A percentile compares a stretch with the other conserved stretches of the same genome.
Evolutionary conservation across 1,140 invertebrate species (phyloP).

Genomic region (Dinoponera quadriceps): DNA sequence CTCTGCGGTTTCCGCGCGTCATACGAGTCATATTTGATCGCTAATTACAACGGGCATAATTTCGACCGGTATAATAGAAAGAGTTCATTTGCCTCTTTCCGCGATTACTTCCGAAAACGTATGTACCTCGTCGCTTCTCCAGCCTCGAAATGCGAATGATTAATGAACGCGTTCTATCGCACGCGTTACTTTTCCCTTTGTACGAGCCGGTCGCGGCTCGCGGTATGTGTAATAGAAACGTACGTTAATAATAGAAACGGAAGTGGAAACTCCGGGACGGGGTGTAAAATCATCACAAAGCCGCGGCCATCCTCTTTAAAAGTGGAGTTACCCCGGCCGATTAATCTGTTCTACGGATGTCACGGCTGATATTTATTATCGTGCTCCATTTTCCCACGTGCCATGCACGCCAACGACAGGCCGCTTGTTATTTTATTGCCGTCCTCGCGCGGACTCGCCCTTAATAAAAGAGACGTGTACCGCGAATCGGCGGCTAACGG

Average conservation of each 20-base stretch:
- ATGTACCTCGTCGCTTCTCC: too few species aligned
- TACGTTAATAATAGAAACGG: conserved; percentile 20
- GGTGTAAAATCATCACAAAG: conserved; percentile 32
- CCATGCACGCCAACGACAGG: conserved; percentile 32
- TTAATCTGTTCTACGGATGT: conserved; percentile 56
- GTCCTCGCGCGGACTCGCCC: conserved; percentile 10
- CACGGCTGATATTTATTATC: conserved; percentile 56
- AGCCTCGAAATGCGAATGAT: neutral
- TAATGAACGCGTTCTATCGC: neutral
- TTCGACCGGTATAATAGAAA: too few species aligned
- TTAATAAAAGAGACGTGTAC: conserved; percentile 30
- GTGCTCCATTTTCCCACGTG: conserved; percentile 29
- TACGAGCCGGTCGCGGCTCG: neutral
- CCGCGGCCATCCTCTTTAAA: conserved; percentile 52
- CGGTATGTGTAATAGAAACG: conserved; percentile 9
- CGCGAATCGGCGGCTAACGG: conserved; percentile 1
- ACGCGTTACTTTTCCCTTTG: neutral
- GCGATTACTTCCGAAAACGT: too few species aligned
- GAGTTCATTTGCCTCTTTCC: too few species aligned
- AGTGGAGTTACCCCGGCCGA: conserved; percentile 37
- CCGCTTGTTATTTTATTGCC: conserved; percentile 48
- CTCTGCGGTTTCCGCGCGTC: neutral
- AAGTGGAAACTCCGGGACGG: neutral
- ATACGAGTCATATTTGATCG: neutral
- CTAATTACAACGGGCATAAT: neutral